Conservation (phyloP, 2,113 vertebrate species). For the Phalacrocorax brasilianus region DNA sequence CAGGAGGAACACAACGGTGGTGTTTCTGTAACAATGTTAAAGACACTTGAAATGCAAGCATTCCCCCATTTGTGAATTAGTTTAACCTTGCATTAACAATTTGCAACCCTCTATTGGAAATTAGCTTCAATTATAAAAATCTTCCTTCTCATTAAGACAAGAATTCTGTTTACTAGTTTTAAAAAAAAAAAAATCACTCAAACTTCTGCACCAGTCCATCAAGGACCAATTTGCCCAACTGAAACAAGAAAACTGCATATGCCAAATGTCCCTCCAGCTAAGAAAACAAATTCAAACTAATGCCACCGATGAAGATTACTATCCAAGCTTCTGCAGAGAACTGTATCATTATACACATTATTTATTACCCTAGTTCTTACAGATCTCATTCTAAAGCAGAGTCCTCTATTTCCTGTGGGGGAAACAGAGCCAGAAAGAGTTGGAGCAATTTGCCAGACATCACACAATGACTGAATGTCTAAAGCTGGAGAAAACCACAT, state of each 20-base stretch:
- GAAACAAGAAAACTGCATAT: neutral
- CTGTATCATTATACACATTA: neutral
- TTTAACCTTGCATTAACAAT: neutral
- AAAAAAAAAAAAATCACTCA: neutral
- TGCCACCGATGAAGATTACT: neutral
- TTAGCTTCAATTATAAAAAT: neutral
- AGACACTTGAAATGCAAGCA: neutral
- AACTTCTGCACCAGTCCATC: neutral
- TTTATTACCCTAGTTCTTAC: neutral
- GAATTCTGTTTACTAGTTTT: neutral
- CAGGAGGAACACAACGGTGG: neutral
- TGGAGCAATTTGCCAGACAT: neutral
- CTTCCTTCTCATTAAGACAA: neutral
- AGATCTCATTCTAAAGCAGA: neutral
- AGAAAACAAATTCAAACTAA: neutral
- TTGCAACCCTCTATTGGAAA: neutral
- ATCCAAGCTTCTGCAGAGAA: neutral
- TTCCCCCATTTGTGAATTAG: neutral
- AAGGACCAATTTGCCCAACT: neutral
- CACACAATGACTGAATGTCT: neutral
- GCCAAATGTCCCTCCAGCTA: neutral
- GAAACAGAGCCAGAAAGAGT: neutral
- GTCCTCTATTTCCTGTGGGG: neutral
- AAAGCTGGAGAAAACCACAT: neutral
- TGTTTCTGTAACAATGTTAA: neutral